A percentile compares a stretch with the other conserved stretches of the same genome.
These are phyloP conservation scores for Chionomys nivalis DNA, from an alignment of 2,113 vertebrate species.

Conservation along the genomic window DNA sequence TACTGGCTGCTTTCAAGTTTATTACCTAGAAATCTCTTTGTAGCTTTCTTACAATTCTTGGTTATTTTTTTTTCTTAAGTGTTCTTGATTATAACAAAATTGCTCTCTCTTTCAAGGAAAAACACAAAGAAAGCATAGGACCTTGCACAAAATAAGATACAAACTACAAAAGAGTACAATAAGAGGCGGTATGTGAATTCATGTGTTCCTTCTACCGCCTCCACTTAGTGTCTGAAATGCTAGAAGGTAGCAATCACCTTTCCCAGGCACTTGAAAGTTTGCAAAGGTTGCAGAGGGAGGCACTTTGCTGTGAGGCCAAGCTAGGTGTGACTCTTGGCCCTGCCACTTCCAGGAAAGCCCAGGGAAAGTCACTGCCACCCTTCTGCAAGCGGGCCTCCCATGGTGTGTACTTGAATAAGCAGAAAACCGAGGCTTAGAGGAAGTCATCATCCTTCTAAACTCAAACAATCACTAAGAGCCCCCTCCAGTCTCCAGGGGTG, in stretches of 20 bases:
- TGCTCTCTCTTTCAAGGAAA: neutral
- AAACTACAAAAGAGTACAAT: neutral
- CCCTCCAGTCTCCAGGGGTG: neutral
- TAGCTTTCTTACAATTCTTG: neutral
- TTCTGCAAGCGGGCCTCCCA: neutral
- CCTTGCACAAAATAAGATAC: slow-evolving; percentile 11
- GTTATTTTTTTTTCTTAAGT: neutral
- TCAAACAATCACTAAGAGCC: neutral
- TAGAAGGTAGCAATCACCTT: neutral
- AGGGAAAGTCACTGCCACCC: neutral
- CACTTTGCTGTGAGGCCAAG: neutral
- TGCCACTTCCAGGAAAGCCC: neutral
- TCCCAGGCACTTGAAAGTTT: neutral
- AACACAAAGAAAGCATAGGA: neutral
- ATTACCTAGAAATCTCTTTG: neutral
- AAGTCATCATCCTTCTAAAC: neutral
- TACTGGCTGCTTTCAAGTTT: neutral
- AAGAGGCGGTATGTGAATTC: neutral
- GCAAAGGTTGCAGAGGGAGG: neutral
- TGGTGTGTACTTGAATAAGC: neutral
- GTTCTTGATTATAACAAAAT: slow-evolving; percentile 3
- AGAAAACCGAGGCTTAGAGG: neutral
- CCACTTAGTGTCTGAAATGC: neutral
- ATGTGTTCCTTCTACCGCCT: neutral
- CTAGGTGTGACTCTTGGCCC: neutral